Evolutionary conservation across 2,888 invertebrate species (phyloP).

Genomic region (Caenorhabditis angaria): DNA sequence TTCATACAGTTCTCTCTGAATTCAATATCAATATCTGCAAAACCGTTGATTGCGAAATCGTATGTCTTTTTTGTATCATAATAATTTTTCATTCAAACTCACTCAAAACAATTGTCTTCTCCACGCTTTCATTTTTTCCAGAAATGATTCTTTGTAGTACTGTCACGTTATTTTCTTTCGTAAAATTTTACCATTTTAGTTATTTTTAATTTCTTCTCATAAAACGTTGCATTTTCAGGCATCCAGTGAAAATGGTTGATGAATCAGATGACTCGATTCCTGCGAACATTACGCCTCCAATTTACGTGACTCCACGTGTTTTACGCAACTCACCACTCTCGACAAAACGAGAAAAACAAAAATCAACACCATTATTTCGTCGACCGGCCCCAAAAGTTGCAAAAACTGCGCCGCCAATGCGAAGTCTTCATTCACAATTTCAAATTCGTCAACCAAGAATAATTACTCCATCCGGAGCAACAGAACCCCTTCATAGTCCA

Average conservation of each 20-base stretch:
- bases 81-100: too few species aligned
- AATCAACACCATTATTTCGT: constrained; percentile 26
- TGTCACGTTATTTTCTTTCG: too few species aligned
- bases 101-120: too few species aligned
- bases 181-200: background rate
- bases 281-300: constrained; percentile 8
- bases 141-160: too few species aligned
- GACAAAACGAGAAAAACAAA: constrained; percentile 47
- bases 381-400: constrained; percentile 34
- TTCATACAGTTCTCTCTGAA: too few species aligned
- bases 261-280: constrained; percentile 17
- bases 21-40: too few species aligned
- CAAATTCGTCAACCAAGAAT: constrained; percentile 11
- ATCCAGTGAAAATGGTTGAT: constrained; percentile 12
- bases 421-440: constrained; percentile 20
- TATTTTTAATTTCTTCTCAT: too few species aligned
- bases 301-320: constrained; percentile 24
- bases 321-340: constrained; percentile 45
- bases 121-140: too few species aligned
- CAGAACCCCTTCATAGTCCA: constrained; percentile 33
- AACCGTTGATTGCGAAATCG: too few species aligned
- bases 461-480: constrained; percentile 16
- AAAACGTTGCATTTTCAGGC: background rate
- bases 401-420: constrained; percentile 43
- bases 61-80: too few species aligned